phyloP scores from a whole-genome alignment of 35 echinoderm and acorn worm species.

The Eucidaris tribuloides region DNA sequence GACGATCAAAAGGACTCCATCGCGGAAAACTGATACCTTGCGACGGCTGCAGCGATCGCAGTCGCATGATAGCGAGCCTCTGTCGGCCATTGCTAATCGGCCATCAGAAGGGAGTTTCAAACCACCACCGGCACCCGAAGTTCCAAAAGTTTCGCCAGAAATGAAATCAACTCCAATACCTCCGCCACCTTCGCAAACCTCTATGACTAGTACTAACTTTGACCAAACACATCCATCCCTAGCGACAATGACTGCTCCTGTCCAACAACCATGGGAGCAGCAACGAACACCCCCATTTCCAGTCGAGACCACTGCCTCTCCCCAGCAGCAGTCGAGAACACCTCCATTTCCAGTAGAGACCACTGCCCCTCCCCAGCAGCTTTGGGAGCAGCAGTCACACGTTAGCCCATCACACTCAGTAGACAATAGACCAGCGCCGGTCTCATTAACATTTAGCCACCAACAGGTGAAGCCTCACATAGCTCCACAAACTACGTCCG shows the following conservation, averaged over 20 bases:
- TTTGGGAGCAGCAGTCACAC: too few species aligned
- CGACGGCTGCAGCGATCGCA: constrained; percentile 52
- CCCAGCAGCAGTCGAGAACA: constrained; percentile 8
- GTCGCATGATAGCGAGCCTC: constrained; percentile 74
- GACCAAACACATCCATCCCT: background rate
- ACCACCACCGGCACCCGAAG: constrained; percentile 29
- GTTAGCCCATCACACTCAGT: too few species aligned
- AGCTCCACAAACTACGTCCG: too few species aligned
- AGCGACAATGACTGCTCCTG: background rate
- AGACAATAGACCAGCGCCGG: too few species aligned
- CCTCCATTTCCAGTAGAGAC: background rate
- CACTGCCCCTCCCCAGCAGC: background rate
- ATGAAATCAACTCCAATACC: too few species aligned
- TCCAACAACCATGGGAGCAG: background rate
- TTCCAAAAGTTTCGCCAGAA: constrained; percentile 6
- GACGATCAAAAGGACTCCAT: constrained; percentile 81
- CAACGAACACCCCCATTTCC: background rate
- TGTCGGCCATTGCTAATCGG: constrained; percentile 10
- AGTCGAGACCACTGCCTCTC: background rate
- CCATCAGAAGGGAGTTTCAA: background rate
- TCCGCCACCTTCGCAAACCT: too few species aligned
- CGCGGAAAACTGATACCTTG: constrained; percentile 60
- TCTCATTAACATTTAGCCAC: too few species aligned
- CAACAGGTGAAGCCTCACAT: too few species aligned
- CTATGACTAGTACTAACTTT: background rate